Evolutionary conservation across 2,888 invertebrate species (phyloP).

Genomic region (Rhorus exstirpatorius): DNA sequence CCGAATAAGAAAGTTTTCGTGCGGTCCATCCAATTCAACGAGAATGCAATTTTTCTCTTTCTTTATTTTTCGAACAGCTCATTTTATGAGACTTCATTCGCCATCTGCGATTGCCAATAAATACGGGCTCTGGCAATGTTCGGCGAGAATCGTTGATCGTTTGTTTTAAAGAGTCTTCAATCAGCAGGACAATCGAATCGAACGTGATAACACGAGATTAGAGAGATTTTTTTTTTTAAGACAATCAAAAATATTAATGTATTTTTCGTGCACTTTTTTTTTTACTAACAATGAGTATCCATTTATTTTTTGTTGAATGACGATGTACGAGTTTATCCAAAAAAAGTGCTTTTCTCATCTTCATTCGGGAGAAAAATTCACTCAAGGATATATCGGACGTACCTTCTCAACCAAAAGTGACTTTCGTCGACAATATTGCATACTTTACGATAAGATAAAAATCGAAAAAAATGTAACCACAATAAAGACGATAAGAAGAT

Average conservation of each 20-base stretch:
- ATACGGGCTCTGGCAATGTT: background rate
- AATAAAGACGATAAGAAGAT: too few relatives aligned
- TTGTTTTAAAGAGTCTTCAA: background rate
- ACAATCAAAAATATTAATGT: background rate
- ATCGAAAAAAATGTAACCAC: too few relatives aligned
- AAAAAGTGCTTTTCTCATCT: too few relatives aligned
- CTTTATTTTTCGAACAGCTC: background rate
- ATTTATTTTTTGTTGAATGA: background rate
- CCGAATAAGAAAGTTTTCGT: constrained; percentile 50
- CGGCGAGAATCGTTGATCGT: constrained; percentile 14
- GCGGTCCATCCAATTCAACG: constrained; percentile 44
- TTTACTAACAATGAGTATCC: background rate
- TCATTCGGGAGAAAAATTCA: too few relatives aligned
- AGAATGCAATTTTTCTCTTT: constrained; percentile 49
- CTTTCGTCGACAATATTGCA: too few relatives aligned
- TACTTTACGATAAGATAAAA: too few relatives aligned
- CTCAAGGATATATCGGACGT: too few relatives aligned
- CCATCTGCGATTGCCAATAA: constrained; percentile 40
- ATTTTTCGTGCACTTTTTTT: constrained; percentile 10
- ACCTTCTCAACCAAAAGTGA: too few relatives aligned
- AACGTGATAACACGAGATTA: background rate
- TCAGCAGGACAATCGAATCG: background rate
- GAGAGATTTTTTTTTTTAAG: background rate
- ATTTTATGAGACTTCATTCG: constrained; percentile 6
- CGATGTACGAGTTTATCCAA: too few relatives aligned